phyloP scores from a whole-genome alignment of 2,113 vertebrate species.

The Neolamprologus devosi region DNA sequence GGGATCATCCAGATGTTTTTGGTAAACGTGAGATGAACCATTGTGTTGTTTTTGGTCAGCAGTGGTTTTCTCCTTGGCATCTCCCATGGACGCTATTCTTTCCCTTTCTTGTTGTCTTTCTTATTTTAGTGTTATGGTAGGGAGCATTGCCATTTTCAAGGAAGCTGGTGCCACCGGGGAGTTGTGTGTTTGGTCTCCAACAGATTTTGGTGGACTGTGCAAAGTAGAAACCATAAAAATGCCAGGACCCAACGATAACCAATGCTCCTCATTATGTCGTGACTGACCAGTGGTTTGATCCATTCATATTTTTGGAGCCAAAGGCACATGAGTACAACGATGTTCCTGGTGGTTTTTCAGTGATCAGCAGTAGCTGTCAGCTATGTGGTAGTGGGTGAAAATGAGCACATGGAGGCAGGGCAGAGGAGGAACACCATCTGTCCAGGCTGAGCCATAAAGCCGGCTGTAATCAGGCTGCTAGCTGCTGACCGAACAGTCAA shows the following conservation, averaged over 20 bases:
- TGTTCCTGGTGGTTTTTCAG: neutral
- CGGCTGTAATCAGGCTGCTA: slow-evolving; percentile 38
- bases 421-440: slow-evolving; percentile 33
- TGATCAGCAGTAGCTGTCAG: neutral
- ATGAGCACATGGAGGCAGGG: neutral
- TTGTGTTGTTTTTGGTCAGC: neutral
- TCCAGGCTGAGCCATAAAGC: slow-evolving; percentile 48
- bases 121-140: neutral
- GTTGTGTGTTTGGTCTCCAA: neutral
- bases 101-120: neutral
- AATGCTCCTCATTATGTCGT: neutral
- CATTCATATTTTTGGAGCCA: neutral
- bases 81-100: neutral
- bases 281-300: neutral
- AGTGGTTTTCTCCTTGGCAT: neutral
- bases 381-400: neutral
- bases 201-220: neutral
- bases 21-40: neutral
- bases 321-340: neutral
- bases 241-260: neutral
- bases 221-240: neutral
- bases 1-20: neutral
- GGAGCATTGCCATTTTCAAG: neutral
- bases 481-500: slow-evolving; percentile 1
- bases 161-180: neutral